Percentiles rank a stretch among this genome's conserved stretches.
Conservation (phyloP, 2,888 invertebrate species). For the Machimus rusticus region DNA sequence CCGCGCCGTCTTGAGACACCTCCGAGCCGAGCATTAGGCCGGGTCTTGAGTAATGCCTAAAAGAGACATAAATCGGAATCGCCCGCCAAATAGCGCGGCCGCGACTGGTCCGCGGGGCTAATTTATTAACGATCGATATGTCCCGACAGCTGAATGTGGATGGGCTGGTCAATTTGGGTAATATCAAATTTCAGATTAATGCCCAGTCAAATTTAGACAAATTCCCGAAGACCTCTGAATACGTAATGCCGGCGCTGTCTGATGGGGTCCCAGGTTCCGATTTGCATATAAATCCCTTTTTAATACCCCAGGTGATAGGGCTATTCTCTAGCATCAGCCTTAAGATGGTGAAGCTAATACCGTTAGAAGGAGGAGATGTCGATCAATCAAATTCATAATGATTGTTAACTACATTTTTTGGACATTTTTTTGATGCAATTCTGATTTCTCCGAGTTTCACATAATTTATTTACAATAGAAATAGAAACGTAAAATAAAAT, state of each 20-base stretch:
- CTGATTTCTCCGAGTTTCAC: not conserved
- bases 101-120: not conserved
- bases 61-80: conserved; percentile 1
- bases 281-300: conserved; percentile 10
- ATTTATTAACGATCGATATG: conserved; percentile 17
- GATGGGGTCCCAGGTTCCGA: not conserved
- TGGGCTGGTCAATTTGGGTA: conserved; percentile 13
- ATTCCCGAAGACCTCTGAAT: not conserved
- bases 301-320: not conserved
- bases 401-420: not conserved
- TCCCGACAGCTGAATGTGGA: not conserved
- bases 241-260: not conserved
- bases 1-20: not conserved
- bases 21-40: not conserved
- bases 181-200: conserved; percentile 38
- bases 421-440: not conserved
- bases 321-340: not conserved
- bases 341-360: not conserved
- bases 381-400: conserved; percentile 15
- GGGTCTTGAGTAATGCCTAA: not conserved
- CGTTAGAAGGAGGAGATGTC: not conserved
- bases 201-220: conserved; percentile 31
- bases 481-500: not conserved
- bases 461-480: not conserved
- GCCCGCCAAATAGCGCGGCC: not conserved